Evolutionary conservation across 2,888 invertebrate species (phyloP), one percentile per base, ranked within the genome.

Genomic region (Eupithecia centaureata): DNA sequence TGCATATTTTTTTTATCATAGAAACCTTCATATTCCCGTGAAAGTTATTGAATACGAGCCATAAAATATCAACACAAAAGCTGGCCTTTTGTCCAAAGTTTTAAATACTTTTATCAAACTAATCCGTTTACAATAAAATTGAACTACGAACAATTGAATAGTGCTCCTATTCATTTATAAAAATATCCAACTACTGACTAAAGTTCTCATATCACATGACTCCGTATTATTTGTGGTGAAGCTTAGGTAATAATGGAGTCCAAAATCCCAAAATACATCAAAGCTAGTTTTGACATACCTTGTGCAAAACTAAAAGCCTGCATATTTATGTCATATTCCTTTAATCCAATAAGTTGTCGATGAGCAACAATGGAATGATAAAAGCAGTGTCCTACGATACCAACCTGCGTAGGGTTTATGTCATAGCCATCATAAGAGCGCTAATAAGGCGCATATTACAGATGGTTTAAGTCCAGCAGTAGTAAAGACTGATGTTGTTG

Each of bases 131-230:
- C 61, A 71, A 61, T 47, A 10, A n/a, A 18, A 10, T 15, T 47
- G n/a, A 22, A 0, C 1, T 10, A 22, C 8, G 22, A 28, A 30
- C 56, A 56, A 71, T 67, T 63, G 51, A 70, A 63, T 68, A 61
- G 30, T 56, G 56, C 12, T 27, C 57, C 15, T 57, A 42, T 62
- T 61, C 73, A 76, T 72, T 77, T 77, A 76, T 76, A 67, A 74
- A 73, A 72, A 70, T 77, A 74, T 77, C 71, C 64, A 76, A 74
- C 73, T 73, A 79, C 77, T 76, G 74, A 75, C 71, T 77, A 74
- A 76, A 77, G 72, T 75, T 78, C 78, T 79, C 78, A 79, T 82
- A 84, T 81, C 78, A 79, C 77, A 65, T 73, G 67, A 73, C 73
- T 76, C 77, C 73, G 78, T 77, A 15, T 35, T 30, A 5, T 30